Evolutionary conservation across 2,888 invertebrate genomes (phyloP).

Genomic region (Drosophila algonquin): DNA sequence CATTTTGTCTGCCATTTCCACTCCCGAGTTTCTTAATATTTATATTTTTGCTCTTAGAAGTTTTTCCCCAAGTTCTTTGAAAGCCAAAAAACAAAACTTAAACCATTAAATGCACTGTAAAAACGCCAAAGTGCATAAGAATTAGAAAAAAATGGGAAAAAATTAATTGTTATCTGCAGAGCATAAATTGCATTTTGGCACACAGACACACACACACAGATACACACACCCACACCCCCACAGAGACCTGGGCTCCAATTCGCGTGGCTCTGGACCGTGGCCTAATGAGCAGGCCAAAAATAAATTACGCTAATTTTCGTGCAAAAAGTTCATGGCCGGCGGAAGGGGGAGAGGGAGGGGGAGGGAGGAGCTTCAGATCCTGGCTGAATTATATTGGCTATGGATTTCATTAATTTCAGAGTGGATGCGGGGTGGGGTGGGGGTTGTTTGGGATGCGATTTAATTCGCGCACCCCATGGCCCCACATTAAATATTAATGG

Average conservation of each 20-base stretch:
- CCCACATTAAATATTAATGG: constrained; percentile 37
- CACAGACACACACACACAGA: constrained; percentile 10
- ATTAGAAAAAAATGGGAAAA: constrained; percentile 37
- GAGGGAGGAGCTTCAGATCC: constrained; percentile 9
- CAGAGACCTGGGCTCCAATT: constrained; percentile 3
- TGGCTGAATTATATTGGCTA: constrained; percentile 49
- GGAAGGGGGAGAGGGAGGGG: constrained; percentile 12
- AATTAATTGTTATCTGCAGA: constrained; percentile 59
- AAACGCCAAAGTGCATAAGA: constrained; percentile 31
- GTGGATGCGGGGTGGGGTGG: constrained; percentile 7
- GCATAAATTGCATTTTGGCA: constrained; percentile 66
- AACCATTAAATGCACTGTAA: constrained; percentile 63
- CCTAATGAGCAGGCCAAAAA: constrained; percentile 66
- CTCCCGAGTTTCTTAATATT: not conserved
- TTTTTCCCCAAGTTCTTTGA: constrained; percentile 18
- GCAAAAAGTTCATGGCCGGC: constrained; percentile 38
- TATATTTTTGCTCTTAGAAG: constrained; percentile 10
- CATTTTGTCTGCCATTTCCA: no score
- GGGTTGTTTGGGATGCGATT: constrained; percentile 14
- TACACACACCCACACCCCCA: constrained; percentile 25
- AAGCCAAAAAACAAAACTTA: constrained; percentile 62
- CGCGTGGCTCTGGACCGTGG: not conserved
- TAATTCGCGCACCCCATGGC: constrained; percentile 25
- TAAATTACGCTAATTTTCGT: constrained; percentile 69
- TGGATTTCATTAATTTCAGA: constrained; percentile 57